Evolutionary conservation across 2,888 invertebrate genomes (phyloP).

Genomic region (Fragum fragum): DNA sequence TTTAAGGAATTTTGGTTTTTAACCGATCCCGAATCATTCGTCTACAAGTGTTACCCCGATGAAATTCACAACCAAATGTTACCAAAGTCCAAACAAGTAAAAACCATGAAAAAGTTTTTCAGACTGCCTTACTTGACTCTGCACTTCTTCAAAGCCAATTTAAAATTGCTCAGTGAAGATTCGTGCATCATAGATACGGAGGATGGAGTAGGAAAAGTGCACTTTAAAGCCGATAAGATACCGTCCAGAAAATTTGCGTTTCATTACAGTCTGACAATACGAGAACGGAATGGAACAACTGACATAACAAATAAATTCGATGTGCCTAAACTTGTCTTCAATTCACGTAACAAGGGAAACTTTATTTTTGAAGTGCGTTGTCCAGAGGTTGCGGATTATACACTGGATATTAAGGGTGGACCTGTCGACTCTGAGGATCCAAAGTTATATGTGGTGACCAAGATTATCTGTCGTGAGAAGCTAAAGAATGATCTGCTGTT

Average conservation of each 20-base stretch:
- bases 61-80: constrained; percentile 49
- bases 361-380: constrained; percentile 55
- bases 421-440: neutral
- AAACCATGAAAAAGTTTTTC: constrained; percentile 39
- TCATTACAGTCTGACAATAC: constrained; percentile 10
- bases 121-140: constrained; percentile 42
- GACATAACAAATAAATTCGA: constrained; percentile 19
- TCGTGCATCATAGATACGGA: constrained; percentile 43
- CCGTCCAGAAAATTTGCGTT: constrained; percentile 31
- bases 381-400: constrained; percentile 41
- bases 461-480: constrained; percentile 43
- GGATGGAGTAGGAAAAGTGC: constrained; percentile 38
- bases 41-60: constrained; percentile 47
- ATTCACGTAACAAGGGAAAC: constrained; percentile 43
- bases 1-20: constrained; percentile 58
- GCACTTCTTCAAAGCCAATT: constrained; percentile 38
- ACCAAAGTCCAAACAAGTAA: constrained; percentile 40
- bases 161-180: constrained; percentile 49
- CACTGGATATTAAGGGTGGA: constrained; percentile 36
- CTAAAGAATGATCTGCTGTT: constrained; percentile 11
- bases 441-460: constrained; percentile 34
- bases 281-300: neutral
- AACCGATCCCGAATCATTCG: constrained; percentile 47
- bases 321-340: constrained; percentile 34
- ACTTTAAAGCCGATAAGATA: constrained; percentile 38